These are phyloP conservation scores for Entomobrya proxima DNA, from an alignment of 2,888 invertebrate genomes.

Conservation along the genomic window DNA sequence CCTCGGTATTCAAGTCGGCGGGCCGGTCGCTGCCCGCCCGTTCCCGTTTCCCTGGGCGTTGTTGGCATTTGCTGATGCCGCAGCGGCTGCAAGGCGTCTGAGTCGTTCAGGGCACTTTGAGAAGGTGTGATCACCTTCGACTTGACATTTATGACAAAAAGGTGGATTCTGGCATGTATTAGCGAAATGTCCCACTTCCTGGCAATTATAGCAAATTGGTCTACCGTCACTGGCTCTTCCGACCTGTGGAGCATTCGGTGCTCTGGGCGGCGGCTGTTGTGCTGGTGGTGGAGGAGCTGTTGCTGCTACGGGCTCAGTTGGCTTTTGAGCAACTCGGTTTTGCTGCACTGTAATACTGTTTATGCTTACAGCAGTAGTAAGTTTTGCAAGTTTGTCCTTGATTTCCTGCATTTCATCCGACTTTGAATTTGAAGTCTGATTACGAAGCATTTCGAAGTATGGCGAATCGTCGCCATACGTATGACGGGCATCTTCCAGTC, in stretches of 20 bases:
- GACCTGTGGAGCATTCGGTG: neutral
- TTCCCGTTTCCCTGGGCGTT: too few relatives aligned
- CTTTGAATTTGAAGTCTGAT: too few relatives aligned
- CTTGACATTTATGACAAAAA: neutral
- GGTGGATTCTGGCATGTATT: neutral
- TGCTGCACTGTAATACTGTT: too few relatives aligned
- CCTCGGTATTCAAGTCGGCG: too few relatives aligned
- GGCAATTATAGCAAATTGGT: slow-evolving; percentile 41
- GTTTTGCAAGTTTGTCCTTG: neutral
- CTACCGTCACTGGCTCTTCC: neutral
- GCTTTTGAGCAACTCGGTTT: too few relatives aligned
- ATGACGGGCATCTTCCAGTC: neutral
- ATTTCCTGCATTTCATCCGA: neutral
- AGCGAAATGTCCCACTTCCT: neutral
- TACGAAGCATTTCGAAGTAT: neutral
- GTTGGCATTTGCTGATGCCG: too few relatives aligned
- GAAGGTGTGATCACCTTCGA: too few relatives aligned
- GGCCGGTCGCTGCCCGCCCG: too few relatives aligned
- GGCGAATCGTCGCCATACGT: neutral
- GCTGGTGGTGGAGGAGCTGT: neutral
- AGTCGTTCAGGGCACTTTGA: too few relatives aligned
- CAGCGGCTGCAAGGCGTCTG: too few relatives aligned
- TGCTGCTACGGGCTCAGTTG: neutral
- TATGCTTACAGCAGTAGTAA: neutral
- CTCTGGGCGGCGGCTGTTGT: neutral